phyloP scores from a whole-genome alignment of 2,113 vertebrate genomes.

The Isichthys henryi region DNA sequence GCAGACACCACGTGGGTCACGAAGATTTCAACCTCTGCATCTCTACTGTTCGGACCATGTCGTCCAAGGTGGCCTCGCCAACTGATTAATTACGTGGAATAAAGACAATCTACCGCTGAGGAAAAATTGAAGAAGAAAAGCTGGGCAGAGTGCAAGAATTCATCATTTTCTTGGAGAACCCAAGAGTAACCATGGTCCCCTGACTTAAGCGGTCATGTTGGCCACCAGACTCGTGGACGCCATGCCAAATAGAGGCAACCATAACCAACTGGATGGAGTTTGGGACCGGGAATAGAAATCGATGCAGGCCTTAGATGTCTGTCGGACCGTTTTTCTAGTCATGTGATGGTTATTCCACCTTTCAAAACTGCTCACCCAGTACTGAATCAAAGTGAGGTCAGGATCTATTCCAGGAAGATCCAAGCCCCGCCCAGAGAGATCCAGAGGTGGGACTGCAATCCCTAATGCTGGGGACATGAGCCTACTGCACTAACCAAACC shows the following conservation, averaged over 20 bases:
- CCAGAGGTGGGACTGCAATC: not conserved
- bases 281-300: not conserved
- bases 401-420: not conserved
- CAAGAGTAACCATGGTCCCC: not conserved
- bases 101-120: not conserved
- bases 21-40: not conserved
- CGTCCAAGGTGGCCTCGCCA: not conserved
- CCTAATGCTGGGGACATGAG: not conserved
- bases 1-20: not conserved
- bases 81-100: not conserved
- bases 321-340: not conserved
- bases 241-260: not conserved
- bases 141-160: not conserved
- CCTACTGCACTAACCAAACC: not conserved
- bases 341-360: not conserved
- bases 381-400: not conserved
- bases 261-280: not conserved
- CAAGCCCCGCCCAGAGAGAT: not conserved
- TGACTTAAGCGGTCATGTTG: not conserved
- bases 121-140: not conserved
- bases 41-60: not conserved
- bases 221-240: not conserved
- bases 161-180: not conserved
- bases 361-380: not conserved
- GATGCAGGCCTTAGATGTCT: not conserved